Evolutionary conservation across 2,113 vertebrate species (phyloP), one percentile per base, ranked within the genome.

Genomic region (Bagarius yarrelli): DNA sequence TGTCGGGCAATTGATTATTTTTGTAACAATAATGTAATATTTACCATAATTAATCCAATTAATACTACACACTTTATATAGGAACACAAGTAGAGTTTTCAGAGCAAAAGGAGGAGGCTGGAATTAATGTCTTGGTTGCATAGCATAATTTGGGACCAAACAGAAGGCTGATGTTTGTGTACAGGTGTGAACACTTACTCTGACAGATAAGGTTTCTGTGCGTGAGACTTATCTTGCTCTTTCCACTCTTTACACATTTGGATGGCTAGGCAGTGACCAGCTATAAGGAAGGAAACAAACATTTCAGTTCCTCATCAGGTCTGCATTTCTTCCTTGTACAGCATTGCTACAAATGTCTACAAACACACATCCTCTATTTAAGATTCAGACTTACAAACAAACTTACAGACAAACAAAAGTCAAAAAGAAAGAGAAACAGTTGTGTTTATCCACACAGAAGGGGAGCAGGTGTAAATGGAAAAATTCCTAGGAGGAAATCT

Each of bases 171-270:
- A 55, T 77, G 66, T 81, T 64, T 56, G 27, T n/a, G n/a, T 36
- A 16, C 5, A 9, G 15, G n/a, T 83, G 25, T 71, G 55, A 61
- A 53, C 40, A 93, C 96, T 93, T 91, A 98, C 96, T 94, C 88
- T 5, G 93, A 87, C 14, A 96, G 88, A 79, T 88, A 87, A 40
- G 83, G 85, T 27, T 71, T 82, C 3, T 80, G 70, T 21, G 64
- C 71, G 23, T 83, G 78, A 70, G 67, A 55, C 8, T 84, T 78
- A 23, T 87, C 85, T 5, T 89, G 87, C 50, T 64, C 76, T 50
- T 67, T 88, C 89, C 85, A 86, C 0, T 78, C 60, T 6, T 76
- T 83, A 76, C 87, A 86, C 85, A 93, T 86, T 6, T 88, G 81
- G 1, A 80, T 88, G 78, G 78, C 93, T 71, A 95, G 85, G 86